phyloP scores from a whole-genome alignment of 1,140 invertebrate genomes.

The Drosophila ercepeae region DNA sequence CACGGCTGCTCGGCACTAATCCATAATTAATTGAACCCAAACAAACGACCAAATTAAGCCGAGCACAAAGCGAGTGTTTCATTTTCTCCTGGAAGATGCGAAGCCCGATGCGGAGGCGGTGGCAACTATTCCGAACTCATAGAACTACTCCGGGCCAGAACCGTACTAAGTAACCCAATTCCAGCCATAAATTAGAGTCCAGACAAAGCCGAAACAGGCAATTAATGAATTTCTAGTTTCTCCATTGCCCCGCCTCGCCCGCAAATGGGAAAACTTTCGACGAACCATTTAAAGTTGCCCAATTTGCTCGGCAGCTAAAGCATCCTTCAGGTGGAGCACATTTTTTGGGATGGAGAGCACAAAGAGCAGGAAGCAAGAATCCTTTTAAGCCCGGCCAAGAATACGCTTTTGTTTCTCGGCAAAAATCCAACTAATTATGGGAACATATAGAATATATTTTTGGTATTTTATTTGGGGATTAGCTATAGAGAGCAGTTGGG shows the following conservation, averaged over 20 bases:
- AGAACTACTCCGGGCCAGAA: conserved; percentile 23
- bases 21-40: conserved; percentile 50
- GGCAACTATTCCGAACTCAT: conserved; percentile 7
- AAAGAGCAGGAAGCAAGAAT: conserved; percentile 23
- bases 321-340: conserved; percentile 28
- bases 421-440: conserved; percentile 39
- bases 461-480: conserved; percentile 32
- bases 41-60: conserved; percentile 43
- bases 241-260: conserved; percentile 6
- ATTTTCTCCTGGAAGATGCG: conserved; percentile 12
- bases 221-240: conserved; percentile 50
- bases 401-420: conserved; percentile 16
- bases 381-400: conserved; percentile 27
- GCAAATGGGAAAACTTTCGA: conserved; percentile 43
- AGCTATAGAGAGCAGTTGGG: conserved; percentile 17
- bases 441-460: conserved; percentile 33
- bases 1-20: conserved; percentile 28
- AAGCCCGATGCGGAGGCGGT: no score
- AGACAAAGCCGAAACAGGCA: conserved; percentile 50
- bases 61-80: conserved; percentile 24
- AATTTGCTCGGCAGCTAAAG: conserved; percentile 26
- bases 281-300: conserved; percentile 45
- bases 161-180: conserved; percentile 46
- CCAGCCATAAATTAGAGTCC: conserved; percentile 49
- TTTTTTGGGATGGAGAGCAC: neutral